phyloP scores from a whole-genome alignment of 2,797 vertebrate genomes.

The Leuciscus waleckii region DNA sequence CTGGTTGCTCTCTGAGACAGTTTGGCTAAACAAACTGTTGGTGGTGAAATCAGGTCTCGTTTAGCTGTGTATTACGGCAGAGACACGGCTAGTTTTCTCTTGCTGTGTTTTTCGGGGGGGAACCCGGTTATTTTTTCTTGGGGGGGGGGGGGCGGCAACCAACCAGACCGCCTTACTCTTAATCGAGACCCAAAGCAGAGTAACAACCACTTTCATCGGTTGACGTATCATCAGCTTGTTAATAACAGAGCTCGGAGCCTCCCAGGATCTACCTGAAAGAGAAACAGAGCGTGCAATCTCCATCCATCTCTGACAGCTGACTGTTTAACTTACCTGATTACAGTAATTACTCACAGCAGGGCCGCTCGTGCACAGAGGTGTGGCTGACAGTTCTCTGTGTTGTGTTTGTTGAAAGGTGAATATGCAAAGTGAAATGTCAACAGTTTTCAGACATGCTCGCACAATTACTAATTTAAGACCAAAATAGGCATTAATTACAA shows the following conservation, averaged over 20 bases:
- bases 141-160: neutral
- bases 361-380: constrained; percentile 49
- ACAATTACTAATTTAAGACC: constrained; percentile 32
- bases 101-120: too few species aligned
- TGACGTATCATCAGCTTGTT: constrained; percentile 60
- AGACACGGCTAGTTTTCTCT: constrained; percentile 59
- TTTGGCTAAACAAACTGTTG: constrained; percentile 78
- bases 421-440: constrained; percentile 40
- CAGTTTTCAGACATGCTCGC: constrained; percentile 39
- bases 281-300: constrained; percentile 65
- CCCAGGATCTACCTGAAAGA: constrained; percentile 72
- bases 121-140: too few species aligned
- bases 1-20: constrained; percentile 71
- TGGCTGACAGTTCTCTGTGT: constrained; percentile 49
- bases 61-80: constrained; percentile 68
- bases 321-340: constrained; percentile 80
- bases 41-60: constrained; percentile 69
- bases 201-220: constrained; percentile 59
- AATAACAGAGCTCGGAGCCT: constrained; percentile 63
- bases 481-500: constrained; percentile 22
- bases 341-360: constrained; percentile 72
- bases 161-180: constrained; percentile 64
- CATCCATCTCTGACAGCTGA: constrained; percentile 77
- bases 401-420: constrained; percentile 55
- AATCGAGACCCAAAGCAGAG: constrained; percentile 51